Conservation (phyloP, 1,140 invertebrate genomes). For the Ceratosolen solmsi region DNA sequence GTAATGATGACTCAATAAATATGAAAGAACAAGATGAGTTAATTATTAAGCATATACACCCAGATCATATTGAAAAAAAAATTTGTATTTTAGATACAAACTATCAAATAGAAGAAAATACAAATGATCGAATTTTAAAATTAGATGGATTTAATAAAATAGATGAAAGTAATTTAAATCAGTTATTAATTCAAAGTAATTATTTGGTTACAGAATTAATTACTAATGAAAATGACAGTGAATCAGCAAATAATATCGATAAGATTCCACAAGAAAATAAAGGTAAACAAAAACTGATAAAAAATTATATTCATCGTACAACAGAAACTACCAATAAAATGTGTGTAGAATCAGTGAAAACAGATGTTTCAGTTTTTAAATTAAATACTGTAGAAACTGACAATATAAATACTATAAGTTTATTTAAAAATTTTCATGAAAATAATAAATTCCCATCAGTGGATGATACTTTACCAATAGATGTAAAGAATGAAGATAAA, state of each 20-base stretch:
- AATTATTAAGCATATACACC: not conserved
- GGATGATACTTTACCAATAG: not conserved
- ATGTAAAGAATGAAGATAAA: no score
- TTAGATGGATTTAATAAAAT: not conserved
- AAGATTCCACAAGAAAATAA: not conserved
- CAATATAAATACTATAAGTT: no score
- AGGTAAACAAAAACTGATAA: not conserved
- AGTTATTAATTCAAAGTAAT: not conserved
- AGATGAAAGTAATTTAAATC: not conserved
- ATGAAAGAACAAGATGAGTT: not conserved
- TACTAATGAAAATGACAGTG: not conserved
- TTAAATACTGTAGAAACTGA: no score
- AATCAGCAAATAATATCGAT: not conserved
- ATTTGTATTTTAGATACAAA: not conserved
- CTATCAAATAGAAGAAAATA: slow-evolving; percentile 4
- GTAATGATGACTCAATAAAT: slow-evolving; percentile 6
- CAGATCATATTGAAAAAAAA: not conserved
- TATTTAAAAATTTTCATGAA: no score
- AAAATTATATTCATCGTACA: not conserved
- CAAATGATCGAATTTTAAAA: not conserved
- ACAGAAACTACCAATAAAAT: not conserved
- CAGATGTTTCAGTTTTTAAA: not conserved
- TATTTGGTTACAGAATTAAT: not conserved
- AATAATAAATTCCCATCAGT: no score
- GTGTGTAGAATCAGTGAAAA: not conserved